Evolutionary conservation across 2,113 vertebrate species (phyloP).

Genomic region (Empidonax alnorum): DNA sequence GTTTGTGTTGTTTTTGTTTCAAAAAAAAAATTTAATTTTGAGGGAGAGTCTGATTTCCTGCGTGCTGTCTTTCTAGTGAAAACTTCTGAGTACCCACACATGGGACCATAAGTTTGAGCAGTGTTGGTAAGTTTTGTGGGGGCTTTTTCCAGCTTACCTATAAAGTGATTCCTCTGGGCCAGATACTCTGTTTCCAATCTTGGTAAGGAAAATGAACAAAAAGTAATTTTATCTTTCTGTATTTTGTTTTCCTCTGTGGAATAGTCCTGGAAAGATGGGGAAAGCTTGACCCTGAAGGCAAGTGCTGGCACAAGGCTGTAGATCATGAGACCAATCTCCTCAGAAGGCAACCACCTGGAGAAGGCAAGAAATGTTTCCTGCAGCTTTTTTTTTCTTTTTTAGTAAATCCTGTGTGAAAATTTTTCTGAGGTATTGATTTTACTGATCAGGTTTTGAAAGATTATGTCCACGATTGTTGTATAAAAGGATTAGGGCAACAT

Average conservation of each 20-base stretch:
- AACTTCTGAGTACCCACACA: not conserved
- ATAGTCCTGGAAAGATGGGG: not conserved
- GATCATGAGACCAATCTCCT: not conserved
- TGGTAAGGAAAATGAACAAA: not conserved
- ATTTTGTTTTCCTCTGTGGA: conserved; percentile 19
- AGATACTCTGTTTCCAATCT: not conserved
- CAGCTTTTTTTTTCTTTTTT: not conserved
- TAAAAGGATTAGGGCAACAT: not conserved
- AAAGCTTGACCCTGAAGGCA: not conserved
- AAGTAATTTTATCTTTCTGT: conserved; percentile 26
- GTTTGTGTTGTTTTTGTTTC: not conserved
- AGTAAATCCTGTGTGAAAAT: not conserved
- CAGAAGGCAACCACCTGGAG: not conserved
- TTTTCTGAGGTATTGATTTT: not conserved
- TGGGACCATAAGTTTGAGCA: not conserved
- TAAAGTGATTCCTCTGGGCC: not conserved
- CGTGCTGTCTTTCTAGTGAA: not conserved
- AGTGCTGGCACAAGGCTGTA: not conserved
- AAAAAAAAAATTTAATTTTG: not conserved
- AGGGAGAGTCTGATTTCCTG: not conserved
- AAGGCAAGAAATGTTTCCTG: not conserved
- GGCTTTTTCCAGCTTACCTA: not conserved
- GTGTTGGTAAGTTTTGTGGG: not conserved
- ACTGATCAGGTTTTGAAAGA: not conserved
- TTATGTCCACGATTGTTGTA: not conserved